Conservation (phyloP, 2,888 invertebrate species). For the Desoria tigrina region DNA sequence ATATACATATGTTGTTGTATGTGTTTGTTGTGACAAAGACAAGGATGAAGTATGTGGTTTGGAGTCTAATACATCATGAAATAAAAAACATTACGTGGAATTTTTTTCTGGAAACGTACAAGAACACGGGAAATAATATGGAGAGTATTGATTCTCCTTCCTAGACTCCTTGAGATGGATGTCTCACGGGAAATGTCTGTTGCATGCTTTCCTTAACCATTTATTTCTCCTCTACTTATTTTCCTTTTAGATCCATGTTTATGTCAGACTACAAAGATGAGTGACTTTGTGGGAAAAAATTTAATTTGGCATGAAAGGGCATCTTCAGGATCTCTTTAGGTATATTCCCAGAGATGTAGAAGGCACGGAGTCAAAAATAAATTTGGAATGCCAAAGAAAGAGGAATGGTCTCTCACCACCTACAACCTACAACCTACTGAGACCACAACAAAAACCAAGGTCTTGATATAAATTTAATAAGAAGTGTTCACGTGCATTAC, state of each 20-base stretch:
- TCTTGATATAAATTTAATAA: too few species aligned
- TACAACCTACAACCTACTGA: too few species aligned
- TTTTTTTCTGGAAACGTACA: conserved; percentile 3
- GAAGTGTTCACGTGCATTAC: too few species aligned
- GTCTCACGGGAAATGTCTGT: conserved; percentile 29
- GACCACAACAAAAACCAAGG: too few species aligned
- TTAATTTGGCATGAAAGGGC: conserved; percentile 25
- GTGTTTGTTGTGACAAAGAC: conserved; percentile 2
- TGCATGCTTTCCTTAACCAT: conserved; percentile 2
- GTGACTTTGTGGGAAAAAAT: conserved; percentile 23
- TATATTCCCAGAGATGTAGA: too few species aligned
- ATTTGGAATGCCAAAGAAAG: too few species aligned
- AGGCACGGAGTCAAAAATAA: too few species aligned
- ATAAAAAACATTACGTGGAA: conserved; percentile 11
- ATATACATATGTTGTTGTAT: too few species aligned
- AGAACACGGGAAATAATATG: conserved; percentile 27
- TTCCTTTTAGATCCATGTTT: conserved; percentile 12
- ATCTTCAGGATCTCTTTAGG: too few species aligned
- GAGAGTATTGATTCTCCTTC: conserved; percentile 22
- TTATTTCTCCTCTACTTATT: not conserved
- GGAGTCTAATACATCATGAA: conserved; percentile 13
- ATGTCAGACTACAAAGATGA: conserved; percentile 5
- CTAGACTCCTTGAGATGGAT: not conserved
- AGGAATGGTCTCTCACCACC: too few species aligned
- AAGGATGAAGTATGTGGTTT: conserved; percentile 10